These are phyloP conservation scores for Eurytoma adleriae DNA, from an alignment of 2,888 invertebrate genomes.

Conservation along the genomic window DNA sequence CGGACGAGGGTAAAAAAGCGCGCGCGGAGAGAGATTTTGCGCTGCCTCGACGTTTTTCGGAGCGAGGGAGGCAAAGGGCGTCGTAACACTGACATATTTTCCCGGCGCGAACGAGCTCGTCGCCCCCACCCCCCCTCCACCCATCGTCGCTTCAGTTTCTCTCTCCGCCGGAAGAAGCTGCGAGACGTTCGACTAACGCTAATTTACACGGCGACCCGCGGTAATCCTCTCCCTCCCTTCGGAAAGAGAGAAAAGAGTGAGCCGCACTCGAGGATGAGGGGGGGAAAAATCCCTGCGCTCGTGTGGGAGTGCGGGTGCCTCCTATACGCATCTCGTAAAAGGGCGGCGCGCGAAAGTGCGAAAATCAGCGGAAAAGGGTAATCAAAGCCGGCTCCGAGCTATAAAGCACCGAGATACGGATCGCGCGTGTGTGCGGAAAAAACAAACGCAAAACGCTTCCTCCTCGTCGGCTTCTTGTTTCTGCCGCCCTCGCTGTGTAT, in stretches of 20 bases:
- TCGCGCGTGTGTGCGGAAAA: conserved; percentile 3
- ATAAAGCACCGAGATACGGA: not conserved
- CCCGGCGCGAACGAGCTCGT: not conserved
- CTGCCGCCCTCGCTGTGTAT: no score
- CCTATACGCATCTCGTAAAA: conserved; percentile 29
- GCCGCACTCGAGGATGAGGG: no score
- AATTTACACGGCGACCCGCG: not conserved
- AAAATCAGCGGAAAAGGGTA: conserved; percentile 45
- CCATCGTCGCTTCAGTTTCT: no score
- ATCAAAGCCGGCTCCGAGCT: conserved; percentile 4
- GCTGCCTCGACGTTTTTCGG: conserved; percentile 14
- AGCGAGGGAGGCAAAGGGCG: not conserved
- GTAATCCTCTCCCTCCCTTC: not conserved
- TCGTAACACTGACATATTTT: conserved; percentile 50
- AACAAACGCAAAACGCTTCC: conserved; percentile 21
- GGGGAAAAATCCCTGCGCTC: not conserved
- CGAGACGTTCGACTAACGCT: not conserved
- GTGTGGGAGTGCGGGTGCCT: not conserved
- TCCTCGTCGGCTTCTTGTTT: not conserved
- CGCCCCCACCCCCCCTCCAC: not conserved
- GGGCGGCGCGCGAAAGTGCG: conserved; percentile 14
- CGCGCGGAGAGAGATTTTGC: not conserved
- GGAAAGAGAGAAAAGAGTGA: not conserved
- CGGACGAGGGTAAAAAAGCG: not conserved
- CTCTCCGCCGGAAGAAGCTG: not conserved